Evolutionary conservation across 1,140 invertebrate genomes (phyloP).

Genomic region (Plodia interpunctella): DNA sequence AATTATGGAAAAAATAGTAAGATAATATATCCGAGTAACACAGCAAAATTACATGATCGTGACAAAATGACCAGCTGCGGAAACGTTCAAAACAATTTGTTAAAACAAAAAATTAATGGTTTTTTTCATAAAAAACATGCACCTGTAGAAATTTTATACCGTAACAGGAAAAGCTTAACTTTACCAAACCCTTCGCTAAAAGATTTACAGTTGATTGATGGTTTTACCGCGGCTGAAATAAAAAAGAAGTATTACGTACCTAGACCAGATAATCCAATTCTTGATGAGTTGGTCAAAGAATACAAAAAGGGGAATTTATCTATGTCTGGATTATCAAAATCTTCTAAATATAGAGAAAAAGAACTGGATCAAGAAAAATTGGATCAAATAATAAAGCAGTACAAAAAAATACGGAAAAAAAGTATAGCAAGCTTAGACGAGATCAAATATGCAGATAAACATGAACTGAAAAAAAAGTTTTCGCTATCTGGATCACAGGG

Average conservation of each 20-base stretch:
- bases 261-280: conserved; percentile 27
- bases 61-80: background rate
- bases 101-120: background rate
- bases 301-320: conserved; percentile 35
- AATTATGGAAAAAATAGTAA: conserved; percentile 27
- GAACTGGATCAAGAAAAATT: conserved; percentile 30
- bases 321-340: conserved; percentile 21
- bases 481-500: conserved; percentile 8
- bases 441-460: conserved; percentile 13
- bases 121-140: background rate
- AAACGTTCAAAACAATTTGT: background rate
- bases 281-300: conserved; percentile 33
- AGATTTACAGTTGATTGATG: conserved; percentile 18
- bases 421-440: conserved; percentile 1
- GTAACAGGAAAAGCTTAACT: conserved; percentile 14
- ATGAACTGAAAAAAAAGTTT: conserved; percentile 18
- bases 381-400: conserved; percentile 29
- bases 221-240: conserved; percentile 10
- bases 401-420: conserved; percentile 24
- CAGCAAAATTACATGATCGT: conserved; percentile 7
- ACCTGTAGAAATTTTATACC: conserved; percentile 6
- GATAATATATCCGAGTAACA: conserved; percentile 29
- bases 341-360: conserved; percentile 23
- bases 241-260: conserved; percentile 26
- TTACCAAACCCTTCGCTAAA: conserved; percentile 17